A percentile compares a stretch with the other conserved stretches of the same genome.
Conservation (phyloP, 2,888 invertebrate genomes). For the Cepaea hortensis region DNA sequence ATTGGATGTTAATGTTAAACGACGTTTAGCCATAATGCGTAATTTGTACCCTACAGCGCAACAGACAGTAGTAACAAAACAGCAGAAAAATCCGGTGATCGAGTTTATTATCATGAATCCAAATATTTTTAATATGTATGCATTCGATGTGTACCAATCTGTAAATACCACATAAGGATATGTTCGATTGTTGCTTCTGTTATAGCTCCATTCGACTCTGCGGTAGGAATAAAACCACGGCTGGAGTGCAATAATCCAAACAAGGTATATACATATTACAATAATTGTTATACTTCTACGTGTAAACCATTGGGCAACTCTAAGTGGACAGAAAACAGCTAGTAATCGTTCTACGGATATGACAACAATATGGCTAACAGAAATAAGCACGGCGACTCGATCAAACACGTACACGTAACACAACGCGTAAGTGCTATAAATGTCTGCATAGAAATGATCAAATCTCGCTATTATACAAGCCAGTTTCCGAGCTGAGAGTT, state of each 20-base stretch:
- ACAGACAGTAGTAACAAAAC: not conserved
- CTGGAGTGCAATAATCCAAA: not conserved
- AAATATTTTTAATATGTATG: not conserved
- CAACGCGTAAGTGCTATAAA: not conserved
- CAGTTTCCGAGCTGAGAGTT: not conserved
- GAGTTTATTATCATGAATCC: not conserved
- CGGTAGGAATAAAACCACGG: not conserved
- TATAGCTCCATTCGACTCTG: not conserved
- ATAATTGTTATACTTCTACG: not conserved
- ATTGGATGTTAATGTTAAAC: not conserved
- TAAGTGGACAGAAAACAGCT: constrained; percentile 25
- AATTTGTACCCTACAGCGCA: not conserved
- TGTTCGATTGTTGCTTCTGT: not conserved
- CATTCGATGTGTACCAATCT: not conserved
- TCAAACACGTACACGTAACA: not conserved
- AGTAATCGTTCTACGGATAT: constrained; percentile 25
- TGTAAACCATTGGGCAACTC: not conserved
- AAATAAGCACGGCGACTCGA: not conserved
- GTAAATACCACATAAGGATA: not conserved
- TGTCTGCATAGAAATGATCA: not conserved
- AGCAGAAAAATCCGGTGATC: not conserved
- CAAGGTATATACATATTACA: not conserved
- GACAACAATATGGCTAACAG: not conserved
- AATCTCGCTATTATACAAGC: not conserved
- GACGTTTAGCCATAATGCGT: not conserved